These are phyloP conservation scores for Saturnia japonica DNA, from an alignment of 2,888 invertebrate genomes.

Conservation along the genomic window DNA sequence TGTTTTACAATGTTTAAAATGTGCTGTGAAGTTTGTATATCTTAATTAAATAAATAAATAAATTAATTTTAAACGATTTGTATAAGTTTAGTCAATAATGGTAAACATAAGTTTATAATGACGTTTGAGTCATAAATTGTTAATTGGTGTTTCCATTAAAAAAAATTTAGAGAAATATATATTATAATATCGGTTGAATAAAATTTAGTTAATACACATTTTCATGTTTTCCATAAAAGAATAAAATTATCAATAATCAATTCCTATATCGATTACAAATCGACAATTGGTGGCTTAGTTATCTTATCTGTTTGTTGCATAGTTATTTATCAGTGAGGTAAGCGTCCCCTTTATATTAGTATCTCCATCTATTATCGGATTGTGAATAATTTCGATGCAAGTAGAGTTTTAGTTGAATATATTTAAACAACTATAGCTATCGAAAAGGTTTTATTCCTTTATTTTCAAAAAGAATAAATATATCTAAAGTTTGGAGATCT, in stretches of 20 bases:
- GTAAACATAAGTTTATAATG: no score
- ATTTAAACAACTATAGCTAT: not conserved
- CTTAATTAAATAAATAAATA: no score
- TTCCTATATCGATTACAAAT: slow-evolving; percentile 20
- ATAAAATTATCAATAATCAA: not conserved
- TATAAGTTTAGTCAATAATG: no score
- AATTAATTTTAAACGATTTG: no score
- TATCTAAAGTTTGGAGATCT: not conserved
- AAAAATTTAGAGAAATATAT: no score
- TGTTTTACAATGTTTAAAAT: no score
- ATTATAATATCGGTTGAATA: not conserved
- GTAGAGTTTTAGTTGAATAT: not conserved
- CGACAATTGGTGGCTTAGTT: slow-evolving; percentile 7
- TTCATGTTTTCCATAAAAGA: not conserved
- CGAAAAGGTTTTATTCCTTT: not conserved
- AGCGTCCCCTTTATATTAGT: slow-evolving; percentile 13
- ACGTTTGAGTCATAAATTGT: no score
- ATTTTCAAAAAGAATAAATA: not conserved
- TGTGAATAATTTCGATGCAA: slow-evolving; percentile 7
- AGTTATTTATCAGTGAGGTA: slow-evolving; percentile 19
- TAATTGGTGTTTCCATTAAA: no score
- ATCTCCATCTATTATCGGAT: not conserved
- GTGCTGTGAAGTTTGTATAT: no score
- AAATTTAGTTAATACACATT: not conserved
- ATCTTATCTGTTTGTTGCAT: slow-evolving; percentile 17